A percentile compares a stretch with the other conserved stretches of the same genome.
Conservation (phyloP, 2,888 invertebrate genomes). For the Orthosia cruda region DNA sequence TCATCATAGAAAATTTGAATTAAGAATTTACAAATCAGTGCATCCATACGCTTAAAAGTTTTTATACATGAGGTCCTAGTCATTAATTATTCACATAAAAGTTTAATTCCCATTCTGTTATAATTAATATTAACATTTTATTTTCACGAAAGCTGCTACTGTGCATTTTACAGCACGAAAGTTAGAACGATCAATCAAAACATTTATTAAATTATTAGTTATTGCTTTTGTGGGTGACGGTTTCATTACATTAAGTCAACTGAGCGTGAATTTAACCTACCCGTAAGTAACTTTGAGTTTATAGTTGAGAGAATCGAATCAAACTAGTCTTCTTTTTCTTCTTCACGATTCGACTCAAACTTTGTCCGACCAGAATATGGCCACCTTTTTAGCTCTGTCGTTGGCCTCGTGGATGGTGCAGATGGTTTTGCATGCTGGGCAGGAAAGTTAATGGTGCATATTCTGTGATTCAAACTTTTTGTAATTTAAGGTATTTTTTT, state of each 20-base stretch:
- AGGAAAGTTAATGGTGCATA: too few species aligned
- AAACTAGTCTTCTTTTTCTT: neutral
- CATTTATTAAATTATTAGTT: constrained; percentile 13
- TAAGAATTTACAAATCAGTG: too few species aligned
- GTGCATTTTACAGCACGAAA: constrained; percentile 30
- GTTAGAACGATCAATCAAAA: constrained; percentile 33
- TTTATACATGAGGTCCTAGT: neutral
- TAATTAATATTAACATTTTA: constrained; percentile 1
- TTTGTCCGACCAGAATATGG: too few species aligned
- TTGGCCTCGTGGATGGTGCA: too few species aligned
- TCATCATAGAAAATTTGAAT: too few species aligned
- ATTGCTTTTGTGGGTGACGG: constrained; percentile 2
- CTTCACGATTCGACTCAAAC: too few species aligned
- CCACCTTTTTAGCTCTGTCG: too few species aligned
- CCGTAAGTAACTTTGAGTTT: neutral
- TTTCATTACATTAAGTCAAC: constrained; percentile 6
- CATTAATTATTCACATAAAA: constrained; percentile 2
- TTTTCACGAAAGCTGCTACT: constrained; percentile 3
- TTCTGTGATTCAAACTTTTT: too few species aligned
- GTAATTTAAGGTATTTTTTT: too few species aligned
- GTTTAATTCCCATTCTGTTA: neutral
- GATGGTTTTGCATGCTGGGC: too few species aligned
- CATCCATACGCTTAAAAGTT: too few species aligned
- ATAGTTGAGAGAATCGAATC: neutral
- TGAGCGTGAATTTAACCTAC: constrained; percentile 4